phyloP scores from a whole-genome alignment of 2,797 vertebrate genomes.

The Myoxocephalus aenaeus region DNA sequence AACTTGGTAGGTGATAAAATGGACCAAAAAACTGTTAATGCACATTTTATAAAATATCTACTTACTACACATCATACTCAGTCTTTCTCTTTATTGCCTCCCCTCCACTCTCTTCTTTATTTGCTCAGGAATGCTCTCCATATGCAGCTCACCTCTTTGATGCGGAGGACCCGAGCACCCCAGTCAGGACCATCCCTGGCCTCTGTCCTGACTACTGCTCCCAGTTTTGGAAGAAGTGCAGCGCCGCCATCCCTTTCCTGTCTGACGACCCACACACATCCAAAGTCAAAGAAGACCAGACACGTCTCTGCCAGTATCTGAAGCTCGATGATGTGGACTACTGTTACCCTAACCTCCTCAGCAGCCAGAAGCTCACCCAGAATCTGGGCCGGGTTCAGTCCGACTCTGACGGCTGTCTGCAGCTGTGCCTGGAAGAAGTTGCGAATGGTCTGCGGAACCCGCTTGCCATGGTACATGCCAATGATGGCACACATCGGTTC shows the following conservation, averaged over 20 bases:
- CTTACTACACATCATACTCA: neutral
- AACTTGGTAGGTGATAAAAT: neutral
- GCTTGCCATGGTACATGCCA: conserved; percentile 93
- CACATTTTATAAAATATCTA: neutral
- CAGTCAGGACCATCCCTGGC: conserved; percentile 88
- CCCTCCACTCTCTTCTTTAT: neutral
- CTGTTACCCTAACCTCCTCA: conserved; percentile 91
- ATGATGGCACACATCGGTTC: conserved; percentile 93
- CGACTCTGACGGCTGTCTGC: conserved; percentile 89
- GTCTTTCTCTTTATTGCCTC: neutral
- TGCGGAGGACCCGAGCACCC: conserved; percentile 91
- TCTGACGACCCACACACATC: conserved; percentile 82
- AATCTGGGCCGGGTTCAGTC: conserved; percentile 89
- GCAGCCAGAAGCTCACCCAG: conserved; percentile 84
- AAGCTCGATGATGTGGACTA: conserved; percentile 91
- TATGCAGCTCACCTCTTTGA: conserved; percentile 96
- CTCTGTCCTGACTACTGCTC: conserved; percentile 93
- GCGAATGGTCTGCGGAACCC: conserved; percentile 93
- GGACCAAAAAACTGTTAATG: neutral
- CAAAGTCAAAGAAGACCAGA: conserved; percentile 78
- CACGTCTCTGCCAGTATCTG: conserved; percentile 86
- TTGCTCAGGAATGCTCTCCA: conserved; percentile 92
- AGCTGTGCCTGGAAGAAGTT: conserved; percentile 92
- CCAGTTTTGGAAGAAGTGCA: conserved; percentile 88
- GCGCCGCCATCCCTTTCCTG: conserved; percentile 82